Conservation (phyloP, 1,140 invertebrate species). For the Oedothorax gibbosus region DNA sequence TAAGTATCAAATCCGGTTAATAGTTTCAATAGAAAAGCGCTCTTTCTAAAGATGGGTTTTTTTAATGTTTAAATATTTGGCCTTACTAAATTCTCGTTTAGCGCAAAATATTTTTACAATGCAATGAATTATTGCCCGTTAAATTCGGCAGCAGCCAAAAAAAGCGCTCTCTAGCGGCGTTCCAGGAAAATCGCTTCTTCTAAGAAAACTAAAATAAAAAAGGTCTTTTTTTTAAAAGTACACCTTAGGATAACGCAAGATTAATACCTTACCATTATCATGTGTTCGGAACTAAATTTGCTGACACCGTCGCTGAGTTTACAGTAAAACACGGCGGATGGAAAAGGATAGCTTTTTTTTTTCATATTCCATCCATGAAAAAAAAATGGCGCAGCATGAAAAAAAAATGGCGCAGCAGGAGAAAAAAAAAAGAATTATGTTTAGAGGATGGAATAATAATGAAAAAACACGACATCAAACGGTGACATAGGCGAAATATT, state of each 20-base stretch:
- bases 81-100: conserved; percentile 37
- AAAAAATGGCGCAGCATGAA: not conserved
- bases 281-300: conserved; percentile 49
- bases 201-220: conserved; percentile 16
- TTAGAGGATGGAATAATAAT: conserved; percentile 24
- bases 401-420: not conserved
- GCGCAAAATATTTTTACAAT: conserved; percentile 40
- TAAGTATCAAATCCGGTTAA: not conserved
- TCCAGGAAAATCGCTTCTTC: not conserved
- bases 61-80: not conserved
- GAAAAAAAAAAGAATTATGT: conserved; percentile 47
- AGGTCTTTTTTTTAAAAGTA: conserved; percentile 4
- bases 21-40: not conserved
- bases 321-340: conserved; percentile 1
- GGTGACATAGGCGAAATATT: conserved; percentile 49
- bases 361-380: not conserved
- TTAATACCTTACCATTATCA: conserved; percentile 56
- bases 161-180: conserved; percentile 32
- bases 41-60: not conserved
- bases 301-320: conserved; percentile 35
- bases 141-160: not conserved
- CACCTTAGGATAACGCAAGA: conserved; percentile 42
- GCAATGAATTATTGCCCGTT: conserved; percentile 42
- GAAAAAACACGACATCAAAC: conserved; percentile 36
- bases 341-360: not conserved